Percentiles rank a stretch among this genome's conserved stretches.
phyloP scores from a whole-genome alignment of 2,797 vertebrate species.

The Fratercula arctica region DNA sequence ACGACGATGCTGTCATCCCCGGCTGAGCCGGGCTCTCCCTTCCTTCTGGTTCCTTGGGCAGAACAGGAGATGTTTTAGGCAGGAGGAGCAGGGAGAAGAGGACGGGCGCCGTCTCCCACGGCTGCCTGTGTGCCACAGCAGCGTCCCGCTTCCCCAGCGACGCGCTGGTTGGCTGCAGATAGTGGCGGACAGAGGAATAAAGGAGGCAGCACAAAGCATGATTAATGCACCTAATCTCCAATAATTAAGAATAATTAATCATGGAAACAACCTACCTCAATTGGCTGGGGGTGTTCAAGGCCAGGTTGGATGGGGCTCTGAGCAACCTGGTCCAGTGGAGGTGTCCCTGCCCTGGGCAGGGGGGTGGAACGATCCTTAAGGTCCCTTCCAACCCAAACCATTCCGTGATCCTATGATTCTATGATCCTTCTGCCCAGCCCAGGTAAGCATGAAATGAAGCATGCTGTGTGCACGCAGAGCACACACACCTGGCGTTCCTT shows the following conservation, averaged over 20 bases:
- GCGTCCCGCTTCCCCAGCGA: rapidly evolving
- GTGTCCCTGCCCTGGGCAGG: not conserved
- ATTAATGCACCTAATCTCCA: not conserved
- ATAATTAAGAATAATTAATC: not conserved
- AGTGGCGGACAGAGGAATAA: not conserved
- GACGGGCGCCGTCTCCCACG: not conserved
- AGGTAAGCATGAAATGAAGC: not conserved
- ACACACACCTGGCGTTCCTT: rapidly evolving
- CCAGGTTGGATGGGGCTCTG: not conserved
- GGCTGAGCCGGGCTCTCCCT: not conserved
- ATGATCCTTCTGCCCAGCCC: not conserved
- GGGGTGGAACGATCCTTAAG: not conserved
- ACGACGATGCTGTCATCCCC: rapidly evolving
- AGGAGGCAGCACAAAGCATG: not conserved
- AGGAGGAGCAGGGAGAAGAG: not conserved
- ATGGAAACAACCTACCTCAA: not conserved
- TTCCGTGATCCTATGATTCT: not conserved
- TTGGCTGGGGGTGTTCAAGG: not conserved
- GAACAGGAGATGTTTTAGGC: not conserved
- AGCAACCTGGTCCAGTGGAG: not conserved
- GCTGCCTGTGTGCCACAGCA: not conserved
- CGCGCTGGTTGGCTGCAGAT: not conserved
- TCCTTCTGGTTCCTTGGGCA: not conserved
- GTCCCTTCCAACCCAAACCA: not conserved
- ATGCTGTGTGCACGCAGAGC: not conserved